Conservation (phyloP, 2,888 invertebrate species). For the Dicranocentrus wangi region DNA sequence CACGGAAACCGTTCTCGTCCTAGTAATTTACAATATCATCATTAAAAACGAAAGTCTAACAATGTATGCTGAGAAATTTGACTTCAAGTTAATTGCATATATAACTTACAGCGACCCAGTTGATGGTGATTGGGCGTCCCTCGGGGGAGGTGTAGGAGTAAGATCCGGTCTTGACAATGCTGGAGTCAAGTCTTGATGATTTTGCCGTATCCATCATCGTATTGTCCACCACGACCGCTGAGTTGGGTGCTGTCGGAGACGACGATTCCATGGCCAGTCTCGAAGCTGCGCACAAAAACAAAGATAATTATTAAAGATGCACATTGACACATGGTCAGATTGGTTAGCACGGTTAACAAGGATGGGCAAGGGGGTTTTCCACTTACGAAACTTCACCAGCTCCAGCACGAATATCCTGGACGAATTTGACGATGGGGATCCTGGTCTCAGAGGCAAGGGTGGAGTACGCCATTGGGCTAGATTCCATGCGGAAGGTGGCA, state of each 20-base stretch:
- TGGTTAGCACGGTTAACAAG: not conserved
- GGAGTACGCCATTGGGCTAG: constrained; percentile 17
- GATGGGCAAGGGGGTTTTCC: not conserved
- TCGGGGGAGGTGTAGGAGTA: constrained; percentile 40
- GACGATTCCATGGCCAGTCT: constrained; percentile 44
- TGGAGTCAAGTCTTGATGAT: constrained; percentile 38
- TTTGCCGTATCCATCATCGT: constrained; percentile 35
- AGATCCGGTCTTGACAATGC: constrained; percentile 19
- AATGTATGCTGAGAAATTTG: no score
- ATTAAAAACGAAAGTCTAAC: no score
- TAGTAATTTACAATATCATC: no score
- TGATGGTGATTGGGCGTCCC: constrained; percentile 23
- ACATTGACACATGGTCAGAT: no score
- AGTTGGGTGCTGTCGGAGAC: constrained; percentile 21
- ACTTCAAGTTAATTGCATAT: no score
- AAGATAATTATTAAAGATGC: no score
- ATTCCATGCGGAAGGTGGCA: constrained; percentile 27
- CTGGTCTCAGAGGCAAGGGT: not conserved
- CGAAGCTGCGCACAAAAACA: constrained; percentile 28
- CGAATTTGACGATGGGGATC: constrained; percentile 31
- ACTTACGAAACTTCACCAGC: constrained; percentile 32
- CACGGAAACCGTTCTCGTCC: constrained; percentile 47
- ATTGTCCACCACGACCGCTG: constrained; percentile 29
- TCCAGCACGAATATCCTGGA: constrained; percentile 37
- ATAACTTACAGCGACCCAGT: constrained; percentile 49